These are phyloP conservation scores for Eptesicus fuscus DNA, from an alignment of 2,113 vertebrate genomes.

Conservation along the genomic window DNA sequence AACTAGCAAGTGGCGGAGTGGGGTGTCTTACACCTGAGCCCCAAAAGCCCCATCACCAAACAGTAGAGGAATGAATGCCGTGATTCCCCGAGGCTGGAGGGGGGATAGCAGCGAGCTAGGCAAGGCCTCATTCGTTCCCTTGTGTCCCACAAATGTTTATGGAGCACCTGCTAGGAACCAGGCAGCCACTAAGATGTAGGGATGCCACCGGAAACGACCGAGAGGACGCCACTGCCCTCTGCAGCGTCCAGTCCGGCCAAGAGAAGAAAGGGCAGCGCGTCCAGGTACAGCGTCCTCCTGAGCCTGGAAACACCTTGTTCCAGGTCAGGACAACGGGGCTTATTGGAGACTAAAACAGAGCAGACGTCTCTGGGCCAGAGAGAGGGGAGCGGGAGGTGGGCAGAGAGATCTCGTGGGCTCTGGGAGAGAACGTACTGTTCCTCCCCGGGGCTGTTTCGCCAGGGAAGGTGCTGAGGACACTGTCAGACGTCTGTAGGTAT, in stretches of 20 bases:
- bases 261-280: neutral
- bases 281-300: neutral
- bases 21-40: neutral
- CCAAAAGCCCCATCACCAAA: neutral
- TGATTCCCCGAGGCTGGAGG: neutral
- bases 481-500: neutral
- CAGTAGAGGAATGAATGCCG: neutral
- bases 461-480: neutral
- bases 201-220: neutral
- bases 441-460: neutral
- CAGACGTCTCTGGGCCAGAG: neutral
- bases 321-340: neutral
- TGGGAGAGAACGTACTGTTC: neutral
- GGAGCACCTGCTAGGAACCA: neutral
- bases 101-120: neutral
- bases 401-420: neutral
- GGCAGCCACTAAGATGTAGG: neutral
- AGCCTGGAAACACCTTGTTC: fast-evolving
- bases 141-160: fast-evolving
- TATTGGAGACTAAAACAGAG: neutral
- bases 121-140: neutral
- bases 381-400: neutral
- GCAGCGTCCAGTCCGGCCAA: neutral
- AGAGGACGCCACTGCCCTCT: neutral
- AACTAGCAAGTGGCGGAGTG: neutral